These are phyloP conservation scores for Merodon equestris DNA, from an alignment of 2,888 invertebrate species.

Conservation along the genomic window DNA sequence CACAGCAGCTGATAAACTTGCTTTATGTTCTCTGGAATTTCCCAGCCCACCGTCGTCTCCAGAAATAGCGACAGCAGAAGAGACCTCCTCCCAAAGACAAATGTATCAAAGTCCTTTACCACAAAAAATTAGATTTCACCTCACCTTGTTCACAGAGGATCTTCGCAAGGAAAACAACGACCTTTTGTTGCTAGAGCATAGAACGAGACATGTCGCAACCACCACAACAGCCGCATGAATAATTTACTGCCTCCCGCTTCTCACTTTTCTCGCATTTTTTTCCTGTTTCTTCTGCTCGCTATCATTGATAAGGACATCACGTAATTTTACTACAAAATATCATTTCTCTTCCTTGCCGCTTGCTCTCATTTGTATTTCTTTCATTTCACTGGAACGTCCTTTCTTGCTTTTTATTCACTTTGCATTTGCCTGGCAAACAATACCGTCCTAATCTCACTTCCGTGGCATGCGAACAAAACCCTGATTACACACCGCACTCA, in stretches of 20 bases:
- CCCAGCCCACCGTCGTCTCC: background rate
- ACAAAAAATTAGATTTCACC: no score
- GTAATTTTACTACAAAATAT: slow-evolving; percentile 64
- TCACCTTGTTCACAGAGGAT: no score
- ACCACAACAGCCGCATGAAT: slow-evolving; percentile 45
- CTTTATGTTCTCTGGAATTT: slow-evolving; percentile 54
- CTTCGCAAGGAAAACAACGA: slow-evolving; percentile 40
- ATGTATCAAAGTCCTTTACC: background rate
- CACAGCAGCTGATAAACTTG: slow-evolving; percentile 49
- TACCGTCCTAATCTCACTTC: slow-evolving; percentile 70
- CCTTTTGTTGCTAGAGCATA: slow-evolving; percentile 38
- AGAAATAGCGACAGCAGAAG: slow-evolving; percentile 9
- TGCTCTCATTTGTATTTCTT: slow-evolving; percentile 22
- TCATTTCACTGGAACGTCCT: slow-evolving; percentile 11
- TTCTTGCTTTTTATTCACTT: slow-evolving; percentile 52
- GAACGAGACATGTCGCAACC: slow-evolving; percentile 23
- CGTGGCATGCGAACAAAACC: slow-evolving; percentile 67
- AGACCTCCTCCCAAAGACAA: background rate
- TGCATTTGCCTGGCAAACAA: slow-evolving; percentile 66
- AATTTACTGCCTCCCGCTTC: slow-evolving; percentile 53
- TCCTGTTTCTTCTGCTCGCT: slow-evolving; percentile 27
- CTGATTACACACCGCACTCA: slow-evolving; percentile 50
- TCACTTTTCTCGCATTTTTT: background rate
- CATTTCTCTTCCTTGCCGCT: slow-evolving; percentile 50
- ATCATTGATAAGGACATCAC: slow-evolving; percentile 68